These are phyloP conservation scores for Aurelia sp. DNA, from an alignment of 30 jellyfish, hydroid and myxozoan species.

Conservation along the genomic window DNA sequence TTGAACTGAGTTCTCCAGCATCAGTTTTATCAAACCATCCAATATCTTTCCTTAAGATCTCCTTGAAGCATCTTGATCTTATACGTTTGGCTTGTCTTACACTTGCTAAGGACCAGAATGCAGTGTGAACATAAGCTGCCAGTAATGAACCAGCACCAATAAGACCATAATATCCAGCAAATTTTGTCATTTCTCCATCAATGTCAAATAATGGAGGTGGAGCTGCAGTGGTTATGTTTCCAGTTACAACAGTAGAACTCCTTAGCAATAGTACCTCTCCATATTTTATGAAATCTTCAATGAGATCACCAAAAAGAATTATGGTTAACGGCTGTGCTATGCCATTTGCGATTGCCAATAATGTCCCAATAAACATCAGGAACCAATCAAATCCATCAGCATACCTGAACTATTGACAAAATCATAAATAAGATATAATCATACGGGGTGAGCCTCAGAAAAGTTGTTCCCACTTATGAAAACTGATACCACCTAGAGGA, in stretches of 20 bases:
- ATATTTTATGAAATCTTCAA: constrained; percentile 69
- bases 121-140: constrained; percentile 84
- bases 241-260: too few species aligned
- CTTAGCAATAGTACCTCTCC: constrained; percentile 1
- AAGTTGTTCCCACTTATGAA: too few species aligned
- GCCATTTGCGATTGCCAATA: constrained; percentile 91
- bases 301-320: constrained; percentile 86
- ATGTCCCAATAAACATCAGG: constrained; percentile 73
- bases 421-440: too few species aligned
- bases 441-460: too few species aligned
- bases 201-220: constrained; percentile 32
- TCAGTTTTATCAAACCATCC: constrained; percentile 91
- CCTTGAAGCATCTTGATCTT: constrained; percentile 55
- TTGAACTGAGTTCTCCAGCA: constrained; percentile 81
- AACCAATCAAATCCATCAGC: constrained; percentile 71
- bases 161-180: constrained; percentile 78
- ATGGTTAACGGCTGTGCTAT: constrained; percentile 88
- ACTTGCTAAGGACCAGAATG: constrained; percentile 85
- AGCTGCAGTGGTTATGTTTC: too few species aligned
- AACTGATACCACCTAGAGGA: too few species aligned
- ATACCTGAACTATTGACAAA: constrained; percentile 61
- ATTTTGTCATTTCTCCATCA: constrained; percentile 71
- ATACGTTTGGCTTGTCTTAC: constrained; percentile 78
- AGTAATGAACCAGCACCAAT: constrained; percentile 61
- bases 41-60: constrained; percentile 76